Base-by-base conservation (phyloP, 2,797 vertebrate genomes). In the Xenops minutus region DNA sequence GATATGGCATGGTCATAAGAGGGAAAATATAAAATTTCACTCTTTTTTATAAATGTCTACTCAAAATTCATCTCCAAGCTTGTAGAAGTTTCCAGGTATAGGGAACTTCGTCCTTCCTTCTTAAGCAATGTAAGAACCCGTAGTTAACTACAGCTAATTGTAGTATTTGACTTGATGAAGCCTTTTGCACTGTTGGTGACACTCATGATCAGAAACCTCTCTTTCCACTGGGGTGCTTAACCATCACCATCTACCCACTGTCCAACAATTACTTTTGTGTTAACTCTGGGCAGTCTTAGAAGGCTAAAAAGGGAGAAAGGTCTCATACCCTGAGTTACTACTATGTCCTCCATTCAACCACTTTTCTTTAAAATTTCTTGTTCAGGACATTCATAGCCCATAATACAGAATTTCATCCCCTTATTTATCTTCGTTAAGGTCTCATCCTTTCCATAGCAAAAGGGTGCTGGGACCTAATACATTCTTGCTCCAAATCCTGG, bases 21-120 rank as follows among this genome's bases (percentile, higher is more conserved):
- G 22, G 37, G 64, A 91, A 92, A 89, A 74, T 85, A 73, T 54
- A 91, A 67, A 74, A 82, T 81, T 91, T 89, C 56, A 89, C 13
- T 8, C 13, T 67, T 79, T 82, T 82, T 79, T 89, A 12, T 4
- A 49, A 59, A 80, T 21, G 5, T 51, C 66, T 86, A 12, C 22
- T 96, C 39, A 68, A 51, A 89, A 92, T 89, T 95, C 76, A 88
- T 17, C 4, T n/a, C 43, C 21, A 4, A 16, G 46, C 21, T 83
- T 79, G 30, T 16, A 79, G 77, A 82, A 56, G 32, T 56, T 86
- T 93, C n/a, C 52, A 77, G 43, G 12, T 26, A 21, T 13, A 52
- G 41, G 14, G 8, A 88, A 66, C 12, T 5, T 84, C 72, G 17
- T 12, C 48, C 14, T 81, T 66, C 36, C 26, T 37, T 91, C 84